These are phyloP conservation scores for Macropodus opercularis DNA, from an alignment of 2,797 vertebrate species.

Conservation along the genomic window DNA sequence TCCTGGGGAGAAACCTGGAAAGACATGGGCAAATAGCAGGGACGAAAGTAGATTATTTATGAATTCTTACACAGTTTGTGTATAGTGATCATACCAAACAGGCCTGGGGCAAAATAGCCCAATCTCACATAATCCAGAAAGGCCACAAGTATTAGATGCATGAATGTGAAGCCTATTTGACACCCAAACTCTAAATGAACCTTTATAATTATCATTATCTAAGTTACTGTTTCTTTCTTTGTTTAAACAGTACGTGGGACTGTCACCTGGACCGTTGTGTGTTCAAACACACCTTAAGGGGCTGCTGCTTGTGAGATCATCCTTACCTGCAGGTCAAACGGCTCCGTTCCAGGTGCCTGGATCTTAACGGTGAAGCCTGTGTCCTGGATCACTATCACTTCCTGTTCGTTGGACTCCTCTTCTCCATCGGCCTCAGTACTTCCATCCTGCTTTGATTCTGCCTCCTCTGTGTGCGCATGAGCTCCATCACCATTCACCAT, in stretches of 20 bases:
- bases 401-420: constrained; percentile 93
- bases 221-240: not conserved
- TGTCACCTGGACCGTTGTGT: not conserved
- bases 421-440: constrained; percentile 80
- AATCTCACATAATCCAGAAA: not conserved
- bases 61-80: not conserved
- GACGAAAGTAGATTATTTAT: not conserved
- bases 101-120: not conserved
- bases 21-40: not conserved
- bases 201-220: too few species aligned
- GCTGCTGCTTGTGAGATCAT: not conserved
- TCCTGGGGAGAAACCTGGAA: constrained; percentile 97
- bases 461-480: constrained; percentile 81
- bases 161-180: not conserved
- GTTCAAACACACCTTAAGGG: not conserved
- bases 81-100: not conserved
- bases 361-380: constrained; percentile 98
- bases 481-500: constrained; percentile 90
- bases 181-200: not conserved
- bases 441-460: constrained; percentile 84
- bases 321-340: constrained; percentile 93
- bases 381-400: constrained; percentile 99
- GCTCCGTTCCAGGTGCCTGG: constrained; percentile 93
- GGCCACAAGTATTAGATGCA: not conserved
- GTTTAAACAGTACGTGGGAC: too few species aligned